Base-by-base conservation (phyloP, 2,888 invertebrate species). In the Penaeus monodon region DNA sequence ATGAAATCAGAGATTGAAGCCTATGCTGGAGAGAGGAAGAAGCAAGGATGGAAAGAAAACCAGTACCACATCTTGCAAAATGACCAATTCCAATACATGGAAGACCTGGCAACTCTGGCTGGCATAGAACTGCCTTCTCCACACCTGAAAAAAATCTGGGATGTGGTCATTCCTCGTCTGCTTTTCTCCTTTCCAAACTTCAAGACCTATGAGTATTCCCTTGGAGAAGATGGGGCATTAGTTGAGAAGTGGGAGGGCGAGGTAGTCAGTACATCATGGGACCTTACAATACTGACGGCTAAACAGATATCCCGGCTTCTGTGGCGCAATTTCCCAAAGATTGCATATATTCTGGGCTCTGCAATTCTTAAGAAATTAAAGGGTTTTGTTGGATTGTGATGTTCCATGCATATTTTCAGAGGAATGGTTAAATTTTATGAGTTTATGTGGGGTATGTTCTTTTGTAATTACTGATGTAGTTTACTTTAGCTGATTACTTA, bases 21-120 rank as follows among this genome's bases (percentile, higher is more conserved):
- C 8, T 66, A 76, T 70, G 24, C 78, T 12, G n/a, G 68, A n/a
- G 82, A 78, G 65, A 65, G 74, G 64, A 70, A 57, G 49, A 38
- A 64, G 14, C 64, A 82, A 63, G 88, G 86, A 22, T 12, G 66
- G 38, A 22, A 64, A 33, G 70, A 83, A 10, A 84, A 73, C 27
- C 85, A 89, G 44, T 88, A 68, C 64, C 89, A 89, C 77, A 83
- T 76, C 22, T 24, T 89, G 38, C 70, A 27, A n/a, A 44, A 76
- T 24, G 29, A 66, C 38, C 89, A 89, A 86, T 89, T 85, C 83
- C 49, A 79, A 27, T 89, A 89, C 29, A 44, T 83, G 63, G 81
- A 79, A 29, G 84, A 85, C n/a, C 73, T 89, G 24, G 89, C 89
- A 44, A 33, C 63, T 57, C 76, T 74, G 17, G 87, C 89, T 7